These are phyloP conservation scores for Caenorhabditis drosophilae DNA, from an alignment of 2,888 invertebrate species.

Conservation along the genomic window DNA sequence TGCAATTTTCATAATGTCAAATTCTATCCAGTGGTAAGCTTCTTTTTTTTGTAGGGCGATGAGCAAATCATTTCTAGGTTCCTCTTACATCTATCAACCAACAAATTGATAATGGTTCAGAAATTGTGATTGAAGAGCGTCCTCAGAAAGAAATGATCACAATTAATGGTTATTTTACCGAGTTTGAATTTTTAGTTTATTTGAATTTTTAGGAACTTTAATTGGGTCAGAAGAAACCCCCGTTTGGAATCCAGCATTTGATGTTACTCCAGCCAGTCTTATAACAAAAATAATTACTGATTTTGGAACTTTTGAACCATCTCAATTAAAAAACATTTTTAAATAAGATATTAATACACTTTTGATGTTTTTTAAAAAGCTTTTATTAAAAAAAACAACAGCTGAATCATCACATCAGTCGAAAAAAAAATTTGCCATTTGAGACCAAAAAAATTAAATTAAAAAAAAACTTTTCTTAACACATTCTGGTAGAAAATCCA, in stretches of 20 bases:
- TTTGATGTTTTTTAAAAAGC: neutral
- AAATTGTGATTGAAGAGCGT: slow-evolving; percentile 91
- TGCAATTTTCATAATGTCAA: slow-evolving; percentile 80
- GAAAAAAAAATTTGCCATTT: neutral
- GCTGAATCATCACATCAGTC: neutral
- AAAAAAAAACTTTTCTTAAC: no score
- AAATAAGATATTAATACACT: slow-evolving; percentile 3
- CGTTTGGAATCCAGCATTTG: slow-evolving; percentile 98
- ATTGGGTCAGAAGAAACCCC: slow-evolving; percentile 77
- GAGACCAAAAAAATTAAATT: no score
- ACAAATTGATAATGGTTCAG: slow-evolving; percentile 80
- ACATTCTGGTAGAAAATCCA: slow-evolving; percentile 78
- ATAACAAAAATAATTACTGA: slow-evolving; percentile 73
- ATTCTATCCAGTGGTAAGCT: slow-evolving; percentile 48
- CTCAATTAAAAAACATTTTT: slow-evolving; percentile 10
- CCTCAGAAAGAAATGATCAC: slow-evolving; percentile 89
- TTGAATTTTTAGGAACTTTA: slow-evolving; percentile 31
- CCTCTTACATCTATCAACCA: slow-evolving; percentile 92
- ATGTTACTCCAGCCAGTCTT: slow-evolving; percentile 89
- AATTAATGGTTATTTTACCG: slow-evolving; percentile 76
- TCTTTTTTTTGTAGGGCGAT: no score
- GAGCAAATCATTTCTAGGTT: slow-evolving; percentile 75
- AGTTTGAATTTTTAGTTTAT: neutral
- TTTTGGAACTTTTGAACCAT: slow-evolving; percentile 46
- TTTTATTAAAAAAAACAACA: neutral